A percentile compares a stretch with the other conserved stretches of the same genome.
Evolutionary conservation across 2,888 invertebrate species (phyloP).

Genomic region (Eupelmus urozonus): DNA sequence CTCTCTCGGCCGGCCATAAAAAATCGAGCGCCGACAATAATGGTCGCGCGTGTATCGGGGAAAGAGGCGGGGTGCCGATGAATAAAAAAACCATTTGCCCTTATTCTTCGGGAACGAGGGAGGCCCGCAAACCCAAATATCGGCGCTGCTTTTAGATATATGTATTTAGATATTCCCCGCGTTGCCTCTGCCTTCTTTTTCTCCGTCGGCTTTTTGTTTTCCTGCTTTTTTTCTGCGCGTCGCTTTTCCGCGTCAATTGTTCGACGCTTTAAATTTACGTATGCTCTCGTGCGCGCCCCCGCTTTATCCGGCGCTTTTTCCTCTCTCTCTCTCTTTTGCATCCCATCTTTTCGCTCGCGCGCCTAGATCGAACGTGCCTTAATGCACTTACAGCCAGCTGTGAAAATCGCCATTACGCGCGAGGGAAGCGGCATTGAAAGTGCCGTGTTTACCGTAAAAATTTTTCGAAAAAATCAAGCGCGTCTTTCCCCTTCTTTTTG

Average conservation of each 20-base stretch:
- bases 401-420: no score
- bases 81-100: conserved; percentile 42
- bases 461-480: conserved; percentile 37
- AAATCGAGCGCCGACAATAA: neutral
- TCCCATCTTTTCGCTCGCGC: neutral
- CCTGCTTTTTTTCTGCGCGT: neutral
- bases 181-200: neutral
- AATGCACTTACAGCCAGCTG: conserved; percentile 15
- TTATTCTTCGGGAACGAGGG: neutral
- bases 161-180: conserved; percentile 25
- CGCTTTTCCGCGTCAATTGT: conserved; percentile 35
- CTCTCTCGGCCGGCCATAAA: neutral
- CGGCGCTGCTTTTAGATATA: neutral
- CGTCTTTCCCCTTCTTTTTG: no score
- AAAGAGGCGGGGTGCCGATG: neutral
- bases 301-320: no score
- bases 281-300: neutral
- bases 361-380: conserved; percentile 1
- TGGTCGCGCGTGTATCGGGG: neutral
- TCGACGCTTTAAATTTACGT: no score
- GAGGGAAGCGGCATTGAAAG: conserved; percentile 20
- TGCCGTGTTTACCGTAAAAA: conserved; percentile 3
- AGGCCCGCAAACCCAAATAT: conserved; percentile 36
- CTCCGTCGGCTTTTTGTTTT: neutral
- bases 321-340: neutral